phyloP scores from a whole-genome alignment of 2,888 invertebrate genomes.

The Euspilapteryx auroguttella region DNA sequence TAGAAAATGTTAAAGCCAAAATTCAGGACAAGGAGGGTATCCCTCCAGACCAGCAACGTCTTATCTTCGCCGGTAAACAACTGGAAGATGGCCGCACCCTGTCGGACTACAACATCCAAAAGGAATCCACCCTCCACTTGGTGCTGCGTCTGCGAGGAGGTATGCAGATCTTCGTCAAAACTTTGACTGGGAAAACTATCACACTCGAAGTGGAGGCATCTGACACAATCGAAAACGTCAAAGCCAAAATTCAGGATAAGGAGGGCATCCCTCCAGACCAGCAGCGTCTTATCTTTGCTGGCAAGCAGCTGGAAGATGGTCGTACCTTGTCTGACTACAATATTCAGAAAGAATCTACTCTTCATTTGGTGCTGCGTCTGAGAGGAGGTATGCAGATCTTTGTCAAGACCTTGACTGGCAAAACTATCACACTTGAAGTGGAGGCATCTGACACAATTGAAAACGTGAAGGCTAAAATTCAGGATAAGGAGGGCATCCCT shows the following conservation, averaged over 20 bases:
- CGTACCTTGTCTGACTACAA: conserved; percentile 16
- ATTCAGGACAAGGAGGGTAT: too few species aligned
- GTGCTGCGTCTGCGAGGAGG: conserved; percentile 17
- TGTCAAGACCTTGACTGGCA: conserved; percentile 15
- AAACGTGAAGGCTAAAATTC: conserved; percentile 21
- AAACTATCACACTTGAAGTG: conserved; percentile 18
- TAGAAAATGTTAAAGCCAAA: too few species aligned
- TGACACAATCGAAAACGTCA: conserved; percentile 19
- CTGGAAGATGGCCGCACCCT: conserved; percentile 16
- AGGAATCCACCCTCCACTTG: conserved; percentile 16
- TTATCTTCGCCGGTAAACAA: too few species aligned
- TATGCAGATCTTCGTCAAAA: conserved; percentile 20
- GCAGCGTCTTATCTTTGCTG: too few species aligned
- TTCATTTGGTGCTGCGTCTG: conserved; percentile 14
- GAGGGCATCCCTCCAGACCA: too few species aligned
- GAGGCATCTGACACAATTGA: conserved; percentile 22
- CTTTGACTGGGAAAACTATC: conserved; percentile 19
- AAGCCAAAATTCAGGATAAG: conserved; percentile 18
- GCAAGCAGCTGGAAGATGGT: conserved; percentile 15
- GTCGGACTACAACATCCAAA: conserved; percentile 17
- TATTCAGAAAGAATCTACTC: conserved; percentile 16
- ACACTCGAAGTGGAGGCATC: conserved; percentile 19
- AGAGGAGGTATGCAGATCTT: conserved; percentile 15
- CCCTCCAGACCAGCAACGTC: too few species aligned
- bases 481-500: conserved; percentile 22